Conservation (phyloP, 1,140 invertebrate genomes). For the Aphis craccivora region DNA sequence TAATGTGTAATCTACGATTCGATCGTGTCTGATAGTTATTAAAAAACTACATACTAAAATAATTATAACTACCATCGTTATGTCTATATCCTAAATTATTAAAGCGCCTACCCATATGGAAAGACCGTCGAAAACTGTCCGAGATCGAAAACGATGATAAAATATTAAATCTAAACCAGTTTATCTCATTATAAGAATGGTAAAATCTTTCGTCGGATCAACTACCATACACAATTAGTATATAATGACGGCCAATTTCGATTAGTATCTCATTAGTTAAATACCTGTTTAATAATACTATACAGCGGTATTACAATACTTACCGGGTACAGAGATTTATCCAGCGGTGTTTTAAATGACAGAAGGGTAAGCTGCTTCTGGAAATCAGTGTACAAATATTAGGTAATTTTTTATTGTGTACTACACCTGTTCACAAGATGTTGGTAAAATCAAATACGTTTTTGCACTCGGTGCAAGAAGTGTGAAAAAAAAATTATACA, state of each 20-base stretch:
- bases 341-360: neutral
- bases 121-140: neutral
- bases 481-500: no score
- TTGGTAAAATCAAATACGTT: no score
- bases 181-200: neutral
- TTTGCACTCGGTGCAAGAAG: no score
- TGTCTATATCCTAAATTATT: neutral
- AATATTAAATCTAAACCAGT: neutral
- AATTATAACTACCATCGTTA: neutral
- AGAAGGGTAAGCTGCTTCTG: no score
- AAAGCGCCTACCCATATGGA: neutral
- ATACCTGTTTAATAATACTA: neutral
- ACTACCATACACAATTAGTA: neutral
- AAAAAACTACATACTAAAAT: neutral
- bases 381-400: no score
- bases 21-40: neutral
- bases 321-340: neutral
- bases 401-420: no score
- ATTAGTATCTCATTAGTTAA: neutral
- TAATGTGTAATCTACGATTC: neutral
- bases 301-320: neutral
- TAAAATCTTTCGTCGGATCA: neutral
- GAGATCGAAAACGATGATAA: slow-evolving; percentile 13
- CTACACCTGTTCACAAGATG: no score
- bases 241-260: neutral